phyloP scores from a whole-genome alignment of 35 echinoderm and acorn worm species.

The Apostichopus parvimensis region DNA sequence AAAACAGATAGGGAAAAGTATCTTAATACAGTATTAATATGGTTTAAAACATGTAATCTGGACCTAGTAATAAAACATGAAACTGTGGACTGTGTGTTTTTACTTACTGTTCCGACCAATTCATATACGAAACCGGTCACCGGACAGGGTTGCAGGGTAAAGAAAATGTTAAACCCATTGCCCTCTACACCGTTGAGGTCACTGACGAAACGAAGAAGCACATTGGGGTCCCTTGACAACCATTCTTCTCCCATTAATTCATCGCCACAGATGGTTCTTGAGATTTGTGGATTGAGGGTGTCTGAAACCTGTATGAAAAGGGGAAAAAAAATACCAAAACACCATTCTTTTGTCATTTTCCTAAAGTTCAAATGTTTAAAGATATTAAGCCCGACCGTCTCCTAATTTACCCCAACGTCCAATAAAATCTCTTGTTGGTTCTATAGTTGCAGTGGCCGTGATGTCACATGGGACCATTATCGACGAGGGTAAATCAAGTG shows the following conservation, averaged over 20 bases:
- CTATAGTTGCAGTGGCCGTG: too few relatives aligned
- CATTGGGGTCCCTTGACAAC: background rate
- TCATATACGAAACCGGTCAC: background rate
- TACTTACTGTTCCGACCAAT: background rate
- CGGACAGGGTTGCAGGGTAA: background rate
- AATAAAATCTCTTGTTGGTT: too few relatives aligned
- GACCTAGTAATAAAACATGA: too few relatives aligned
- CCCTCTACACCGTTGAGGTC: slow-evolving; percentile 35
- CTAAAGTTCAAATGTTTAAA: too few relatives aligned
- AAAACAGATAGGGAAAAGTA: too few relatives aligned
- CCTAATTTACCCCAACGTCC: too few relatives aligned
- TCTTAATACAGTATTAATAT: too few relatives aligned
- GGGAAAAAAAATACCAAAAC: background rate
- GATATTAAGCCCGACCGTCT: too few relatives aligned
- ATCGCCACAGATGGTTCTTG: slow-evolving; percentile 23
- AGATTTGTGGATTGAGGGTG: background rate
- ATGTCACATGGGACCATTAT: too few relatives aligned
- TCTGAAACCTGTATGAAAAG: slow-evolving; percentile 17
- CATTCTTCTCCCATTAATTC: slow-evolving; percentile 3
- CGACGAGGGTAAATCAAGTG: too few relatives aligned
- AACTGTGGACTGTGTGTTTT: background rate
- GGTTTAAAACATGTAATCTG: too few relatives aligned
- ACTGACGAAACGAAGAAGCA: background rate
- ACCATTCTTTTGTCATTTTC: too few relatives aligned
- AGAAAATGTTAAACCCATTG: slow-evolving; percentile 13